Base-by-base conservation (phyloP, 2,113 vertebrate species). In the Chaetorhynchus papuensis region DNA sequence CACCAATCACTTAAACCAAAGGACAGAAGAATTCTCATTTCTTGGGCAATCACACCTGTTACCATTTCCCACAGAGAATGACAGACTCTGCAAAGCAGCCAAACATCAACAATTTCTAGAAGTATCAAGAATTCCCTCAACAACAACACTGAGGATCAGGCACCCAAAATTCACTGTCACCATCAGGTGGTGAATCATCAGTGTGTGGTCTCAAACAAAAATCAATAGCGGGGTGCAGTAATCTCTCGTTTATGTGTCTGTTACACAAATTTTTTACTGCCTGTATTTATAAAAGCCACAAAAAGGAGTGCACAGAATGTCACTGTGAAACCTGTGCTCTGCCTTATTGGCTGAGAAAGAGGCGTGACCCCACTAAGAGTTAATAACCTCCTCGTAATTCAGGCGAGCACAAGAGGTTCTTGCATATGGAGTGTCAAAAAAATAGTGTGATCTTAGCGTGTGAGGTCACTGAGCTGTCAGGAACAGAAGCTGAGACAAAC, bases 391-490 rank as follows among this genome's bases (percentile, higher is more conserved):
- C 65, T 57, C 28, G 28, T 31, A 78, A 94, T 81, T 65, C 77
- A 87, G 50, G 82, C 84, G 66, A 75, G 70, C 35, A 56, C 18
- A 2, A 93, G 56, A 70, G 39, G 39, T 63, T 90, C 56, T 82
- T 79, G 88, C 85, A 93, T 81, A 85, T 88, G 85, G 93, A 4
- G 6, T 75, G 91, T 47, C 78, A 92, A 90, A 91, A 92, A 93
- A 79, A 4, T 2, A 28, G 88, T 52, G 30, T 82, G 71, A 87
- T 87, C 61, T 90, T 52, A 78, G 78, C n/a, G 18, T 8, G 33
- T 68, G 54, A 75, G 96, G 91, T 92, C 91, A 71, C 56, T 21
- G 6, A 78, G 91, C 69, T 90, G 90, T 87, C 82, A 88, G 88
- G 64, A 95, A 70, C 69, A 90, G 92, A 93, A 87, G 68, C 50